Evolutionary conservation across 2,113 vertebrate genomes (phyloP).

Genomic region (Platysternon megacephalum): DNA sequence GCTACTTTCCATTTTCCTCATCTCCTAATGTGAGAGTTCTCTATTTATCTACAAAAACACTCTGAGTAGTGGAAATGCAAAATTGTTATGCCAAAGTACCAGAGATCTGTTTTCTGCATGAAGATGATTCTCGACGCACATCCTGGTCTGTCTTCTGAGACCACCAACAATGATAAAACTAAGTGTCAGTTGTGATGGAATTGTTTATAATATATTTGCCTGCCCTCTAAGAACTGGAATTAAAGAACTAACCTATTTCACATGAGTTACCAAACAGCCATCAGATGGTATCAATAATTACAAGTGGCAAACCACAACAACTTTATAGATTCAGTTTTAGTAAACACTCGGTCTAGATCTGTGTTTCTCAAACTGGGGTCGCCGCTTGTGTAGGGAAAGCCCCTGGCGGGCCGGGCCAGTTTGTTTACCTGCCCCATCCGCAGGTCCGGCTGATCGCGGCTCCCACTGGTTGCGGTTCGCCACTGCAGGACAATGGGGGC

Average conservation of each 20-base stretch:
- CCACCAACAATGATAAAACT: not conserved
- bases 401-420: no score
- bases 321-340: not conserved
- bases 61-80: not conserved
- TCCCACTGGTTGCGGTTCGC: no score
- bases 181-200: not conserved
- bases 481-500: no score
- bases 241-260: not conserved
- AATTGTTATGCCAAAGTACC: not conserved
- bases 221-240: not conserved
- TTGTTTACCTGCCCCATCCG: no score
- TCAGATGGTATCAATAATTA: not conserved
- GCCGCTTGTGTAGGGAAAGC: no score
- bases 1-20: not conserved
- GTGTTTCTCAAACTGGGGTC: no score
- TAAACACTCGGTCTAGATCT: not conserved
- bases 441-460: no score
- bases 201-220: not conserved
- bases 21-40: not conserved
- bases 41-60: not conserved
- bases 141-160: not conserved
- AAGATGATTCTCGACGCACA: rapidly evolving
- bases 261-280: rapidly evolving
- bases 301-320: not conserved
- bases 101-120: not conserved